These are phyloP conservation scores for Drosophila kanapiae DNA, from an alignment of 1,140 invertebrate species.

Conservation along the genomic window DNA sequence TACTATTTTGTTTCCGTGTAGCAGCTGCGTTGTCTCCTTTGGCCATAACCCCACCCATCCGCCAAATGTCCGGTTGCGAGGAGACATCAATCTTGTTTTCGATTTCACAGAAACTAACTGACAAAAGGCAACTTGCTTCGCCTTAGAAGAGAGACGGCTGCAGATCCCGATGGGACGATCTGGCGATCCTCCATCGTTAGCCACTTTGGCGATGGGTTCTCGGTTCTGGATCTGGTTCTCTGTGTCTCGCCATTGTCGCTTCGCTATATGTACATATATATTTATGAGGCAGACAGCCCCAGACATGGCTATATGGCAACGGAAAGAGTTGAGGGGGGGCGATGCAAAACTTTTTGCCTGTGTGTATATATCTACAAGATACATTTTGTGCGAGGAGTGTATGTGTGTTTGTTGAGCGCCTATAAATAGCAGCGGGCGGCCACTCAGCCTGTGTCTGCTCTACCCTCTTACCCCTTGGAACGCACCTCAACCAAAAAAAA, in stretches of 20 bases:
- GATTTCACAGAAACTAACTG: constrained; percentile 75
- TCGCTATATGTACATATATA: constrained; percentile 31
- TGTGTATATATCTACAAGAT: constrained; percentile 71
- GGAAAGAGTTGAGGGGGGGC: constrained; percentile 4
- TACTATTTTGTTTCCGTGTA: background rate
- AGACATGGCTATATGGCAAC: constrained; percentile 26
- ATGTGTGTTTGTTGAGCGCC: constrained; percentile 56
- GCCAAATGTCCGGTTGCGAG: constrained; percentile 34
- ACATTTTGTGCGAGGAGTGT: constrained; percentile 53
- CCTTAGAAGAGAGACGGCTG: constrained; percentile 26
- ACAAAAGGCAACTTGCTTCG: constrained; percentile 66
- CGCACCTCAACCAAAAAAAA: constrained; percentile 25
- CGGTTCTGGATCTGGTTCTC: constrained; percentile 41
- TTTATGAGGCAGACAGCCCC: constrained; percentile 70
- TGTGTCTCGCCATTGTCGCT: constrained; percentile 73
- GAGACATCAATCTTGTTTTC: constrained; percentile 78
- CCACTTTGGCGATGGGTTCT: constrained; percentile 13
- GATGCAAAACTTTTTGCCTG: constrained; percentile 62
- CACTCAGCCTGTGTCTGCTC: constrained; percentile 46
- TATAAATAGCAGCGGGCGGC: constrained; percentile 77
- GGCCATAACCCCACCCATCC: constrained; percentile 6
- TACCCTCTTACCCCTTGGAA: constrained; percentile 14
- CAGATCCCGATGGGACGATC: constrained; percentile 46
- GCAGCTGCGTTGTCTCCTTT: constrained; percentile 68
- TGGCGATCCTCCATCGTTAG: constrained; percentile 21